Evolutionary conservation across 2,113 vertebrate species (phyloP).

Genomic region (Bostrychus sinensis): DNA sequence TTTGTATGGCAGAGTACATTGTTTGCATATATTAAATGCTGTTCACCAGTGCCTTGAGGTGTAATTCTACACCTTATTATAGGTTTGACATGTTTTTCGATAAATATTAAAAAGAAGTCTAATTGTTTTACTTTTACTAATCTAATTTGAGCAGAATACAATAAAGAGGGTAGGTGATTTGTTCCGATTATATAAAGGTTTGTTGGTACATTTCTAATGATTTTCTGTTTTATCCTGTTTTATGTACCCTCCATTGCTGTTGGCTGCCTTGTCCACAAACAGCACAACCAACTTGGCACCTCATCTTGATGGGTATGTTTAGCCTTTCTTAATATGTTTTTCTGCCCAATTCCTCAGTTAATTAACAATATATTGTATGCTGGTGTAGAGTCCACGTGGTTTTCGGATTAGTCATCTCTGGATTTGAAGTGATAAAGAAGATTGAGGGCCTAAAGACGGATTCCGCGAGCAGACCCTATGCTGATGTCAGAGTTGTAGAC

Average conservation of each 20-base stretch:
- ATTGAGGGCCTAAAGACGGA: constrained; percentile 97
- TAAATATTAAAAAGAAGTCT: constrained; percentile 13
- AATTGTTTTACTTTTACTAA: neutral
- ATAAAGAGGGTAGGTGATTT: constrained; percentile 18
- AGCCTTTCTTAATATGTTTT: neutral
- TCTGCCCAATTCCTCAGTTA: neutral
- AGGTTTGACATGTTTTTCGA: constrained; percentile 8
- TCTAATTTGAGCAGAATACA: constrained; percentile 25
- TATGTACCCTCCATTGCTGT: constrained; percentile 35
- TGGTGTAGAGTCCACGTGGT: constrained; percentile 93
- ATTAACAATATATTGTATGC: constrained; percentile 1
- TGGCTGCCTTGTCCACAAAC: constrained; percentile 75
- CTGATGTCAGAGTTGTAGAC: constrained; percentile 94
- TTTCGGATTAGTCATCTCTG: constrained; percentile 95
- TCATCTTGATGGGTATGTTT: constrained; percentile 92
- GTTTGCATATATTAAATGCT: constrained; percentile 35
- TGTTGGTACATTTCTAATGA: constrained; percentile 63
- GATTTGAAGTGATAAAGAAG: constrained; percentile 96
- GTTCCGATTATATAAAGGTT: neutral
- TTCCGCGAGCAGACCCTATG: constrained; percentile 93
- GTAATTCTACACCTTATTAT: constrained; percentile 16
- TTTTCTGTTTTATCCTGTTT: constrained; percentile 50
- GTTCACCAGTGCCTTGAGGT: constrained; percentile 35
- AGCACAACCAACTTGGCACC: constrained; percentile 97
- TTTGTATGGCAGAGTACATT: constrained; percentile 44